phyloP scores from a whole-genome alignment of 2,113 vertebrate species.

The Pterocles burchelli region DNA sequence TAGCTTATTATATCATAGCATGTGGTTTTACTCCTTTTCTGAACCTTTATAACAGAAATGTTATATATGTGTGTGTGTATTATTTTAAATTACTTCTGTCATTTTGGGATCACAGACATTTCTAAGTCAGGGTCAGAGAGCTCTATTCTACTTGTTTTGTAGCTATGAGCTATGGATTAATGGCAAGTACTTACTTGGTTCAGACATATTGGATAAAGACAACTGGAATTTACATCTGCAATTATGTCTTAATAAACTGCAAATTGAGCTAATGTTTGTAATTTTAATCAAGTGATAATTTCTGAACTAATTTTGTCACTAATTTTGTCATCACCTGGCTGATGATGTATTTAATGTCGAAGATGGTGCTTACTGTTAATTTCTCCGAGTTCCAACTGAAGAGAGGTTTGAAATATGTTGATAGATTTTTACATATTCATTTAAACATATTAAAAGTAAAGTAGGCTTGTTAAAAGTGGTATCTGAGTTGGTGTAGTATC shows the following conservation, averaged over 20 bases:
- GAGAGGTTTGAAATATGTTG: conserved; percentile 22
- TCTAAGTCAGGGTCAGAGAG: neutral
- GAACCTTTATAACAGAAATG: neutral
- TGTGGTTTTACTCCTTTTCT: neutral
- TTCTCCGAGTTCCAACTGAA: neutral
- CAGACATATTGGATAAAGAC: neutral
- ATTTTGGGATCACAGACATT: neutral
- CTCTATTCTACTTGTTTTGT: neutral
- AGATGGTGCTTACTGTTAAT: neutral
- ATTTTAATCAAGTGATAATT: conserved; percentile 54
- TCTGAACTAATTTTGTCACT: conserved; percentile 35
- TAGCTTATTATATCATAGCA: neutral
- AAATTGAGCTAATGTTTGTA: conserved; percentile 9
- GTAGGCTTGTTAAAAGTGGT: neutral
- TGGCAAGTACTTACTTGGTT: neutral
- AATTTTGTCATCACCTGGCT: conserved; percentile 4
- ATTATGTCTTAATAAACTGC: conserved; percentile 7
- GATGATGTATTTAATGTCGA: neutral
- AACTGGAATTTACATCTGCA: neutral
- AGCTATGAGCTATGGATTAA: neutral
- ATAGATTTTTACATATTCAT: conserved; percentile 30
- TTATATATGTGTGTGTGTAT: accelerated
- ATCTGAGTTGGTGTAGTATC: neutral
- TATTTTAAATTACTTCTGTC: neutral
- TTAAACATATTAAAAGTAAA: neutral